These are phyloP conservation scores for Corella eumyota DNA, from an alignment of 23 tunicate genomes.

Conservation along the genomic window DNA sequence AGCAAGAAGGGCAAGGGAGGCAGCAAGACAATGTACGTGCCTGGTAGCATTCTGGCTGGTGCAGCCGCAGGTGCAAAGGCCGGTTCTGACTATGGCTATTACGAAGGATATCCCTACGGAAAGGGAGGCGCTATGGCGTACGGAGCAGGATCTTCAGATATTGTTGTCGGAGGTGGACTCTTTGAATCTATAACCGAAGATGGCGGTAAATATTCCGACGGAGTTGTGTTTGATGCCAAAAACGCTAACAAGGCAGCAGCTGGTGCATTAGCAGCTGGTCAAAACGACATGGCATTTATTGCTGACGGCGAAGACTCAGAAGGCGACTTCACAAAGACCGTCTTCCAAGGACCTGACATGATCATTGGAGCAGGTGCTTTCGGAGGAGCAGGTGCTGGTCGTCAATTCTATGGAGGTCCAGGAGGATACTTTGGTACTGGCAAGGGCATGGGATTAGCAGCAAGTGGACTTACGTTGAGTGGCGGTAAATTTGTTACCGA, in stretches of 20 bases:
- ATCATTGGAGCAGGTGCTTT: conserved; percentile 1
- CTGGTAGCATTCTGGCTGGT: too few species aligned
- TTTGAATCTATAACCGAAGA: conserved; percentile 9
- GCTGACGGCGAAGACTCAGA: conserved; percentile 8
- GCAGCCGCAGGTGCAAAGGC: too few species aligned
- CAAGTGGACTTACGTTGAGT: neutral
- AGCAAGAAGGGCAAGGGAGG: too few species aligned
- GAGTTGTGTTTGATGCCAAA: neutral
- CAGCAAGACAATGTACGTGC: too few species aligned
- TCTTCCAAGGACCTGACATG: conserved; percentile 7
- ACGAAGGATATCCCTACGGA: too few species aligned
- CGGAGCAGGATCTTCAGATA: too few species aligned
- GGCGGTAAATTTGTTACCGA: conserved; percentile 9
- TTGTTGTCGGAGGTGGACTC: too few species aligned
- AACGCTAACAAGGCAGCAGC: conserved; percentile 7
- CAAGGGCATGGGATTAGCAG: conserved; percentile 5
- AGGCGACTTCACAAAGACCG: conserved; percentile 13
- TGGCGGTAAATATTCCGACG: conserved; percentile 4
- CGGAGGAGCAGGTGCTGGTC: neutral
- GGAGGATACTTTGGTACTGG: conserved; percentile 3
- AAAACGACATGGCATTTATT: neutral
- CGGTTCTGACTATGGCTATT: too few species aligned
- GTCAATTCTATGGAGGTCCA: neutral
- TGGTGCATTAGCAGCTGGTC: conserved; percentile 2
- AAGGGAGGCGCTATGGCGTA: too few species aligned